phyloP scores from a whole-genome alignment of 1,140 invertebrate genomes.

The Ceratina japonica region DNA sequence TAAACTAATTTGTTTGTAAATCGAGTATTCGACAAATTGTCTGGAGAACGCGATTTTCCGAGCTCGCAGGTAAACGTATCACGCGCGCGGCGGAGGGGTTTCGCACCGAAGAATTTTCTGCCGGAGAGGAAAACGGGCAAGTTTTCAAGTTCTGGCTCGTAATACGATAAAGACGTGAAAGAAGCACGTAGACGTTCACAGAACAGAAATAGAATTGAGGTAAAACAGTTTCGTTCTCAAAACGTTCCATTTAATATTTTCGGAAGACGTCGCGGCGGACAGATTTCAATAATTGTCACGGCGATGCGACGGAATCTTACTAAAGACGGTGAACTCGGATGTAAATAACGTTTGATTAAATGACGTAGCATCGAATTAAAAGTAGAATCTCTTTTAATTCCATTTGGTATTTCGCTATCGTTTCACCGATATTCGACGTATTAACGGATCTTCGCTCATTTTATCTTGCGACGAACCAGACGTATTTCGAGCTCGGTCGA shows the following conservation, averaged over 20 bases:
- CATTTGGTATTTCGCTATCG: neutral
- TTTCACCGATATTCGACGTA: neutral
- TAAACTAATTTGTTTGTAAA: constrained; percentile 9
- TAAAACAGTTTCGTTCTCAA: neutral
- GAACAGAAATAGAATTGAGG: constrained; percentile 14
- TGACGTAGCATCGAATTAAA: no score
- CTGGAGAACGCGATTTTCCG: neutral
- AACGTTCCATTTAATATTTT: neutral
- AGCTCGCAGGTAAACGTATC: neutral
- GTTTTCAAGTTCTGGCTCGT: neutral
- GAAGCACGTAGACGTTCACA: neutral
- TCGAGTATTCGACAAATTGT: neutral
- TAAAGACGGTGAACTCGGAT: no score
- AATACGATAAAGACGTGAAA: constrained; percentile 32
- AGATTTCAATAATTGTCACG: neutral
- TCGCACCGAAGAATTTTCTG: constrained; percentile 12
- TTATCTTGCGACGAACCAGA: neutral
- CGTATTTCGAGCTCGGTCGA: neutral
- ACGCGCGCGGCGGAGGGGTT: no score
- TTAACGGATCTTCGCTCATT: neutral
- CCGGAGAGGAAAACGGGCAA: neutral
- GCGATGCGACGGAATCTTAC: neutral
- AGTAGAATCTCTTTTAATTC: neutral
- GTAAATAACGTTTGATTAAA: no score
- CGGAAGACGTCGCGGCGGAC: no score